phyloP scores from a whole-genome alignment of 1,140 invertebrate genomes.

The Acyrthosiphon pisum region DNA sequence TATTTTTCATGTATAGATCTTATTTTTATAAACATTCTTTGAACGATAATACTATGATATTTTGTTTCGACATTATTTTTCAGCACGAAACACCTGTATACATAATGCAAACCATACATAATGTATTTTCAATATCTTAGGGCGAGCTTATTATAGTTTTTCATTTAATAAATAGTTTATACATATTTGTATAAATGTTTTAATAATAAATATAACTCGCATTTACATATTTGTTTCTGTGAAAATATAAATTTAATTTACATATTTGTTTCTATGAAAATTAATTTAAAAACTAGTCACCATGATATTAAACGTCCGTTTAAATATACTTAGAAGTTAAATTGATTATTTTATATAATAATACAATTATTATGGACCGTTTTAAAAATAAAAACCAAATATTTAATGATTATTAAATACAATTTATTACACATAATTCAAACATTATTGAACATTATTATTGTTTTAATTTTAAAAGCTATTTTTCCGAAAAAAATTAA shows the following conservation, averaged over 20 bases:
- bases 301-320: not conserved
- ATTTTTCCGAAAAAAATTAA: not conserved
- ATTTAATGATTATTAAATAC: too few relatives aligned
- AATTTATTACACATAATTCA: too few relatives aligned
- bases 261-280: not conserved
- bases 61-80: not conserved
- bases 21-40: not conserved
- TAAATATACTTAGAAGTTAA: not conserved
- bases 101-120: not conserved
- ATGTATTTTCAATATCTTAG: slow-evolving; percentile 6
- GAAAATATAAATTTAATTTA: not conserved
- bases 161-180: not conserved
- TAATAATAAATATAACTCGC: not conserved
- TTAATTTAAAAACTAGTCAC: not conserved
- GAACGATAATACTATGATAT: too few relatives aligned
- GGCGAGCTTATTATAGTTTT: not conserved
- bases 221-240: too few relatives aligned
- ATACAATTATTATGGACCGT: not conserved
- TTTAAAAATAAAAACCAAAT: not conserved
- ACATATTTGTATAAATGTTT: not conserved
- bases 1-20: not conserved
- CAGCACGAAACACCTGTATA: not conserved
- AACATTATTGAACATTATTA: not conserved
- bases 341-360: not conserved
- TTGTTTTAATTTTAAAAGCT: not conserved